Conservation (phyloP, 2,113 vertebrate species). For the Alligator mississippiensis region DNA sequence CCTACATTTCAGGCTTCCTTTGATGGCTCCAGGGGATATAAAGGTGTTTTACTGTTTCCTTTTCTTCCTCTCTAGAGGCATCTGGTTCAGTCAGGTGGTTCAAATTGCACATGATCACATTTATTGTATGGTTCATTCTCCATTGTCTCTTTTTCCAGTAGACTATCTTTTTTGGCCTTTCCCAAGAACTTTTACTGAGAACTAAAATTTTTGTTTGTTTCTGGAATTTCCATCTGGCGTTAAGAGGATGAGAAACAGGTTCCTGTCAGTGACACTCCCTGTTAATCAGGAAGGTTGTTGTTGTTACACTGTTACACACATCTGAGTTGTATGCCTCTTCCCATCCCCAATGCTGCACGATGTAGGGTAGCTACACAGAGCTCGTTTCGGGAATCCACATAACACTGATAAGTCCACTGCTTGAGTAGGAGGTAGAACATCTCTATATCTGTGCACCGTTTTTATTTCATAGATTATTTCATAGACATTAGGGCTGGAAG, state of each 20-base stretch:
- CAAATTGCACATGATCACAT: conserved; percentile 61
- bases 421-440: background rate
- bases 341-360: conserved; percentile 1
- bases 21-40: conserved; percentile 75
- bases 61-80: conserved; percentile 68
- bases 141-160: conserved; percentile 23
- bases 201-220: conserved; percentile 65
- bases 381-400: background rate
- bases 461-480: too few species aligned
- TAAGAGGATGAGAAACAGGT: conserved; percentile 65
- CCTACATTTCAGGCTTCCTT: conserved; percentile 77
- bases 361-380: background rate
- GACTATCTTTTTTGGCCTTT: conserved; percentile 58
- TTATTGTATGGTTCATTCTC: conserved; percentile 57
- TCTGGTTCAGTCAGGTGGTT: conserved; percentile 77
- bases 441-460: background rate
- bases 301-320: background rate
- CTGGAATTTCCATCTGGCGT: conserved; percentile 73
- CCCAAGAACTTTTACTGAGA: conserved; percentile 62
- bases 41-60: conserved; percentile 76
- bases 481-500: too few species aligned
- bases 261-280: conserved; percentile 35
- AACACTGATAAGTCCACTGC: conserved; percentile 6
- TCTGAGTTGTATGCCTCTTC: conserved; percentile 35
- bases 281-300: background rate